Base-by-base conservation (phyloP, 1,140 invertebrate genomes). In the Drosophila takahashii region DNA sequence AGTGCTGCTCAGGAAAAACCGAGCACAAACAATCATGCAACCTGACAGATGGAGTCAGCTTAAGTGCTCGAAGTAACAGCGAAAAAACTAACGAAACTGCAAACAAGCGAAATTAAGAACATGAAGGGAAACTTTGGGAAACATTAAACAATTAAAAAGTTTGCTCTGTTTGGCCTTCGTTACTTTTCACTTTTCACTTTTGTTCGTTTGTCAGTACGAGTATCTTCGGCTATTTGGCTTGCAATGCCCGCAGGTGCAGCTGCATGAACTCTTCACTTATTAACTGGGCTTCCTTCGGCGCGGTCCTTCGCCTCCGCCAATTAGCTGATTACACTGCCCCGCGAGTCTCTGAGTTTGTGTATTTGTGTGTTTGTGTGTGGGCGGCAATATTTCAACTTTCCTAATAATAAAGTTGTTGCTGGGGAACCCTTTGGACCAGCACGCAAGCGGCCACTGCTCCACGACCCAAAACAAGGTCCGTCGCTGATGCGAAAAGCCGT, bases 61-160 rank as follows among this genome's bases (percentile, higher is more conserved):
- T 71, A 79, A 59, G 32, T 77, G 52, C 57, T 53, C 47, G 22
- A 34, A 54, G 48, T 47, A 42, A 29, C 32, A 32, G 48, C 42
- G 58, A 53, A 69, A 57, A 60, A 76, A 72, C 60, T 36, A 66
- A 52, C 44, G 47, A 74, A 64, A 57, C 51, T 66, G 78, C 58
- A 72, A 71, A 52, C 73, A 61, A 52, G 66, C 59, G 22, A 77
- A 79, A 84, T 77, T 56, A 85, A 73, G 59, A 77, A 47, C 48
- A 70, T 51, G 73, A 77, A 77, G 71, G 69, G 42, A 69, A 84
- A 79, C 72, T 84, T 75, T 79, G 51, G 11, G 29, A 72, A 80
- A 81, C 81, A 85, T 85, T 85, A 77, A 85, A 85, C 81, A 85
- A 85, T 85, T 85, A 85, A 85, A 85, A 85, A 85, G 81, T 85